Base-by-base conservation (phyloP, 2,888 invertebrate species). In the Cabera pusaria region DNA sequence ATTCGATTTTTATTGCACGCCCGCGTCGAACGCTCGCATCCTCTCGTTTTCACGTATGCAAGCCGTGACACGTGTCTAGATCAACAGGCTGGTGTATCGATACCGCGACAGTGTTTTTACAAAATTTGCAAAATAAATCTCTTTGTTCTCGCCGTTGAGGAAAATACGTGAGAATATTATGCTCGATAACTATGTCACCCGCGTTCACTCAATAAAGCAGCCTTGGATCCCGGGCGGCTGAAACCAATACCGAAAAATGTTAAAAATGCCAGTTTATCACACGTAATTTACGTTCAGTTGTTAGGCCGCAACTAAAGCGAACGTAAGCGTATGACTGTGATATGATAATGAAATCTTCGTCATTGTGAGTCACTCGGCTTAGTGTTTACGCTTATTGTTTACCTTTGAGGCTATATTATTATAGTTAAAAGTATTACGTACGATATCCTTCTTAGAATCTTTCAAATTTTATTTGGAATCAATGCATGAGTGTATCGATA, bases 271-370 rank as follows among this genome's bases (percentile, higher is more conserved):
- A 47, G 56, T 58, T 48, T 59, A 67, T 65, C 73, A n/a, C n/a
- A n/a, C 79, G 72, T 75, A 72, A 71, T 71, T 64, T 68, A 65
- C 57, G 64, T 64, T 50, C 63, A 72, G 73, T 77, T 72, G 81
- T 72, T 69, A 61, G 72, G 69, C 77, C 68, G 73, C 69, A 71
- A 85, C 86, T 86, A 81, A 83, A 67, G 68, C 71, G 66, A 60
- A 68, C 60, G 68, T 70, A 53, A 49, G 60, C 61, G 54, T 59
- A 70, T 61, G 64, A 61, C 70, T 70, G 78, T 80, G 83, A 82
- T 80, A 85, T 86, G 85, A 86, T 88, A 85, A 87, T 84, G 84
- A 85, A 73, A 70, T 71, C 75, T 70, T 74, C 82, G 80, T 84
- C 85, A 85, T 84, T 71, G 87, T 88, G 88, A 88, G 86, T 88